These are phyloP conservation scores for Dicentrarchus labrax DNA, from an alignment of 2,113 vertebrate species.

Conservation along the genomic window DNA sequence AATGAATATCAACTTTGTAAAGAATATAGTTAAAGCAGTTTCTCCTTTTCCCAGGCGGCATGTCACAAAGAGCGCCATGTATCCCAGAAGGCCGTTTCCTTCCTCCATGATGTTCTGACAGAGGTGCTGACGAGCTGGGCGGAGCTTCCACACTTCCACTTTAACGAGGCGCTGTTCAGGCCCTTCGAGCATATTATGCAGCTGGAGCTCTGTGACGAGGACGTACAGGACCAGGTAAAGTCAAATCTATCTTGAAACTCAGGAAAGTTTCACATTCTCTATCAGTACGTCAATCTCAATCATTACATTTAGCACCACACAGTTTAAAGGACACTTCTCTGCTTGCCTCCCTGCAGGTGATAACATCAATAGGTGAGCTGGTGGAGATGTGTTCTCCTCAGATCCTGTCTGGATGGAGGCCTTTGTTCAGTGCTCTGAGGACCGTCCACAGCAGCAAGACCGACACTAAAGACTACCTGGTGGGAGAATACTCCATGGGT, in stretches of 20 bases:
- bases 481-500: slow-evolving; percentile 96
- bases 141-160: slow-evolving; percentile 94
- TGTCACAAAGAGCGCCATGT: slow-evolving; percentile 97
- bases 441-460: slow-evolving; percentile 93
- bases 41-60: slow-evolving; percentile 85
- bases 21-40: background rate
- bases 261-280: background rate
- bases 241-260: background rate
- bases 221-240: slow-evolving; percentile 96
- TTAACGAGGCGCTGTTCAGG: slow-evolving; percentile 95
- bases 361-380: slow-evolving; percentile 96
- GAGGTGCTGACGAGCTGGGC: slow-evolving; percentile 95
- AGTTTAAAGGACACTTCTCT: too few species aligned
- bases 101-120: slow-evolving; percentile 96
- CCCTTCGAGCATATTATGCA: slow-evolving; percentile 98
- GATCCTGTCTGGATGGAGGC: slow-evolving; percentile 97
- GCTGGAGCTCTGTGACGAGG: slow-evolving; percentile 97
- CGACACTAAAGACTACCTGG: slow-evolving; percentile 94
- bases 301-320: too few species aligned
- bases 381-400: slow-evolving; percentile 97
- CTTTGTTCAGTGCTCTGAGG: slow-evolving; percentile 96
- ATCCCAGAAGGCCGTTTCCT: slow-evolving; percentile 97
- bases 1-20: too few species aligned
- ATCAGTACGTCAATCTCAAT: too few species aligned
- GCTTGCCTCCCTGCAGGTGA: slow-evolving; percentile 85